These are phyloP conservation scores for Xestia c-nigrum DNA, from an alignment of 2,888 invertebrate genomes.

Conservation along the genomic window DNA sequence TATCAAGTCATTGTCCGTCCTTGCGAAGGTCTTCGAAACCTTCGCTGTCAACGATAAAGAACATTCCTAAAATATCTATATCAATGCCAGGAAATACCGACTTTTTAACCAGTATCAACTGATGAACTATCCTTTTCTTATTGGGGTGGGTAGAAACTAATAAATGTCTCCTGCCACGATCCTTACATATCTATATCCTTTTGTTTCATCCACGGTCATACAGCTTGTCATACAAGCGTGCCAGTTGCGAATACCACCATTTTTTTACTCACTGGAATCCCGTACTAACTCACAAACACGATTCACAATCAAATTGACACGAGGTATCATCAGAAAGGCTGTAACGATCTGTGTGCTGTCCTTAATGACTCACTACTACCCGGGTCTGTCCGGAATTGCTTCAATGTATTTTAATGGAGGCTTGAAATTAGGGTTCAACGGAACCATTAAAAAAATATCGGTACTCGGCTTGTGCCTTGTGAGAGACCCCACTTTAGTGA, in stretches of 20 bases:
- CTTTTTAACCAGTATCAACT: neutral
- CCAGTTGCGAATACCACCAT: neutral
- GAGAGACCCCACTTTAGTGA: neutral
- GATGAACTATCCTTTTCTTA: neutral
- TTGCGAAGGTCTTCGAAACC: neutral
- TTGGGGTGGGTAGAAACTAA: neutral
- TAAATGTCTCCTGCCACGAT: neutral
- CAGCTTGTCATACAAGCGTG: neutral
- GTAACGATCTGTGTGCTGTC: conserved; percentile 39
- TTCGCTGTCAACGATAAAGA: neutral
- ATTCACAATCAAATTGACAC: conserved; percentile 32
- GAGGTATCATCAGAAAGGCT: conserved; percentile 26
- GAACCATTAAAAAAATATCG: neutral
- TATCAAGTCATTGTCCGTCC: neutral
- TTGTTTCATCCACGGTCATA: neutral
- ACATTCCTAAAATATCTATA: neutral
- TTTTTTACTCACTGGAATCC: neutral
- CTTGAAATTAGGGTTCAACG: conserved; percentile 31
- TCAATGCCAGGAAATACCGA: rapidly evolving
- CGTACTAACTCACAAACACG: conserved; percentile 21
- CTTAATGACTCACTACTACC: conserved; percentile 55
- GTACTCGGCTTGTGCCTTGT: neutral
- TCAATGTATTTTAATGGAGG: conserved; percentile 55
- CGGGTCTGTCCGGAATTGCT: conserved; percentile 36
- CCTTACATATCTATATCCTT: neutral